Base-by-base conservation (phyloP, 1,140 invertebrate genomes). In the Lepidurus couesii region DNA sequence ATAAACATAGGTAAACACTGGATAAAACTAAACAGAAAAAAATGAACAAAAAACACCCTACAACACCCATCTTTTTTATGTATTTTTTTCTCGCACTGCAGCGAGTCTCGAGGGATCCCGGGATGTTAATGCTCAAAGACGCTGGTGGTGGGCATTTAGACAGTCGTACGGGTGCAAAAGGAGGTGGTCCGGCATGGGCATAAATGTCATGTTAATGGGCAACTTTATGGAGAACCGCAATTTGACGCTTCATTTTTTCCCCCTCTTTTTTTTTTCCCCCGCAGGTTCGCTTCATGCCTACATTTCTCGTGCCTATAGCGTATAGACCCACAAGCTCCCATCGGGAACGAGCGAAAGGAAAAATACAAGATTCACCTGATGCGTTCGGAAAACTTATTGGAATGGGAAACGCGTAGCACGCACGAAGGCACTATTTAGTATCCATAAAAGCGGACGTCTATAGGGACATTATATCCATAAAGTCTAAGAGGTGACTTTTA, bases 191-290 rank as follows among this genome's bases (percentile, higher is more conserved):
- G 53, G 53, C 53, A 65, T 65, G 53, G 53, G 53, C 53, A 65
- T 65, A 65, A 65, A 65, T 65, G 53, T 65, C 53, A 65, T 65
- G 53, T 65, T 65, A 65, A 65, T 65, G 53, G 53, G 53, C 13
- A 65, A 65, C 53, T 65, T 65, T 65, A 65, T 65, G 53, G 53
- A 65, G 53, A 65, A 65, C 53, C 53, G 53, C 53, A 65, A 65
- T 65, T 65, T 65, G 53, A 65, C 53, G 53, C 53, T 65, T 65
- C 10, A 65, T 65, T 65, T 65, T 65, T 65, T 65, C n/a, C 53
- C 21, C 53, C 21, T 21, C 53, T n/a, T 1, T 65, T 65, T 65
- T 65, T 65, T n/a, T 7, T 65, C 7, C 21, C 21, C 21, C 21
- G 53, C 53, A 34, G 34, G 34, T 34, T 4, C 3, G 16, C 53